phyloP scores from a whole-genome alignment of 2,113 vertebrate genomes.

The Narcine bancroftii region DNA sequence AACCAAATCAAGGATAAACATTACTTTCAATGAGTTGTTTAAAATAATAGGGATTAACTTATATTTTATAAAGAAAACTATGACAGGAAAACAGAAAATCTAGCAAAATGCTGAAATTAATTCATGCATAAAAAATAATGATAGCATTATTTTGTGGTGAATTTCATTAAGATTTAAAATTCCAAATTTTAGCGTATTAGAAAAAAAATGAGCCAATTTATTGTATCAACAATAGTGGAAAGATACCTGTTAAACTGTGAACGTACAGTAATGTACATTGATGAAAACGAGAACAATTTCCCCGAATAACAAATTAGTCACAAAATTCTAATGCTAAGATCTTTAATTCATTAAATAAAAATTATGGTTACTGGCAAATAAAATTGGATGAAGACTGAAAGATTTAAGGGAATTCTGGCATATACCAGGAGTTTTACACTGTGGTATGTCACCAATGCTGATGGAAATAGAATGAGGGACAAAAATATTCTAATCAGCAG shows the following conservation, averaged over 20 bases:
- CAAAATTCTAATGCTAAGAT: not conserved
- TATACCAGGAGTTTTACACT: not conserved
- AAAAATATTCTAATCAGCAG: not conserved
- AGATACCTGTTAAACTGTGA: not conserved
- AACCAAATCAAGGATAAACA: not conserved
- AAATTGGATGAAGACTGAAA: not conserved
- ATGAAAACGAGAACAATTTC: not conserved
- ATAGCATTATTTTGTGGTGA: not conserved
- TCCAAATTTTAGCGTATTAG: not conserved
- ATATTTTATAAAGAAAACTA: not conserved
- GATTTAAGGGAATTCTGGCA: not conserved
- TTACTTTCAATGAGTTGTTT: too few species aligned
- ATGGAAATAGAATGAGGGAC: not conserved
- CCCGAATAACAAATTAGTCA: not conserved
- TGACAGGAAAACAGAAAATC: not conserved
- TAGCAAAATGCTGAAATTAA: not conserved
- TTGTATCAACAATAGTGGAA: not conserved
- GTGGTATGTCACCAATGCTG: not conserved
- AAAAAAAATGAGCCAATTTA: not conserved
- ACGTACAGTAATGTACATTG: not conserved
- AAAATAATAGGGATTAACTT: too few species aligned
- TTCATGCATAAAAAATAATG: not conserved
- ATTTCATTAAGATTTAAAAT: not conserved
- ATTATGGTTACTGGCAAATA: not conserved
- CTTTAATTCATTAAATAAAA: not conserved